A percentile compares a stretch with the other conserved stretches of the same genome.
Conservation (phyloP, 2,797 vertebrate genomes). For the Choloepus didactylus region DNA sequence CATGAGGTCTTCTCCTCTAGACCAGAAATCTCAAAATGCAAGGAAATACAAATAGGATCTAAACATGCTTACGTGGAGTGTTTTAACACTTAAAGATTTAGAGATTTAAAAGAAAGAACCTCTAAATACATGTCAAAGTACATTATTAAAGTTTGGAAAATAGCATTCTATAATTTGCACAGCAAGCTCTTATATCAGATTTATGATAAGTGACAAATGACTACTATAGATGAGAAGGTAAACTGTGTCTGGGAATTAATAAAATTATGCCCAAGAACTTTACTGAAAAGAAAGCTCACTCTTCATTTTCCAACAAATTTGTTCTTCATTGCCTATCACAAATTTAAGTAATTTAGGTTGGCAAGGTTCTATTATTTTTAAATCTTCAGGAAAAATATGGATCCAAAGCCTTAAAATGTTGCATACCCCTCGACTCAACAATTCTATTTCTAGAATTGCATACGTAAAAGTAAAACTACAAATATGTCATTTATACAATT, state of each 20-base stretch:
- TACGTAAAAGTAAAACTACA: slow-evolving; percentile 55
- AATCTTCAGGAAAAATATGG: slow-evolving; percentile 64
- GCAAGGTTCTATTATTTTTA: slow-evolving; percentile 70
- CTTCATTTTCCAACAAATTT: slow-evolving; percentile 61
- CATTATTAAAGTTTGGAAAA: slow-evolving; percentile 14
- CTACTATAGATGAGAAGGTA: slow-evolving; percentile 64
- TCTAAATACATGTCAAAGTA: neutral
- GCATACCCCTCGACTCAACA: neutral
- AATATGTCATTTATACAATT: slow-evolving; percentile 39
- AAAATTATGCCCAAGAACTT: slow-evolving; percentile 66
- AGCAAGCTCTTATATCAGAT: slow-evolving; percentile 16
- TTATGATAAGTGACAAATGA: slow-evolving; percentile 72
- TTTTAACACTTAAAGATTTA: slow-evolving; percentile 35
- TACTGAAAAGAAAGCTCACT: slow-evolving; percentile 63
- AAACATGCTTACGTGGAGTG: neutral
- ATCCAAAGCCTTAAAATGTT: slow-evolving; percentile 58
- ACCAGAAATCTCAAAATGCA: slow-evolving; percentile 32
- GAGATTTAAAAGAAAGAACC: slow-evolving; percentile 5
- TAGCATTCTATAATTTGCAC: slow-evolving; percentile 60
- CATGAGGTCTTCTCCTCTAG: neutral
- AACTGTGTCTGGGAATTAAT: slow-evolving; percentile 66
- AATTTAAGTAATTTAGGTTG: slow-evolving; percentile 66
- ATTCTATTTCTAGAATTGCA: slow-evolving; percentile 53
- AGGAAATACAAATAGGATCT: neutral
- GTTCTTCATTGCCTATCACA: slow-evolving; percentile 68